Percentiles rank a stretch among this genome's conserved stretches.
Conservation (phyloP, 1,140 invertebrate genomes). For the Steinernema feltiae region DNA sequence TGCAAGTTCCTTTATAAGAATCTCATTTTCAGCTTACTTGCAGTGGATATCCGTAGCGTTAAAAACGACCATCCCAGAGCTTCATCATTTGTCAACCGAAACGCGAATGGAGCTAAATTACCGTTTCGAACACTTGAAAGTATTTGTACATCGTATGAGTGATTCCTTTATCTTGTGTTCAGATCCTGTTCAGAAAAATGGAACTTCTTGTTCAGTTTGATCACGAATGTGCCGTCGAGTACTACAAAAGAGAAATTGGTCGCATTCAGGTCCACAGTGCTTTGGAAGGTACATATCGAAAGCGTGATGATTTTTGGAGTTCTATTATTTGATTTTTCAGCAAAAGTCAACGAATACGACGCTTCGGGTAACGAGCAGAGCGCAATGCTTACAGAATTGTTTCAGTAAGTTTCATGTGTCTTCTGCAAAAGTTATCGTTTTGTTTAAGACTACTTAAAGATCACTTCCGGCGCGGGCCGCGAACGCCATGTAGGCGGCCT, state of each 20-base stretch:
- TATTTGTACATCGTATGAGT: neutral
- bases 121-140: neutral
- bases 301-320: too few species aligned
- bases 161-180: neutral
- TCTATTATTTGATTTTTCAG: constrained; percentile 6
- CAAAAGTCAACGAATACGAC: neutral
- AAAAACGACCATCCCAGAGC: neutral
- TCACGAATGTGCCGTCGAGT: constrained; percentile 11
- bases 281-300: too few species aligned
- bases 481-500: neutral
- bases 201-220: neutral
- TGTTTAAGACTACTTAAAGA: neutral
- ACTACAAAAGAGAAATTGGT: constrained; percentile 7
- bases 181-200: neutral
- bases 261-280: too few species aligned
- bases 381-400: constrained; percentile 12
- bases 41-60: neutral
- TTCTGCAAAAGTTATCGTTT: neutral
- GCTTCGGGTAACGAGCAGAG: neutral
- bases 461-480: neutral
- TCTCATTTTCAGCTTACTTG: neutral
- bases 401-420: neutral
- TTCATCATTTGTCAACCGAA: neutral
- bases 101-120: neutral
- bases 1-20: too few species aligned